Evolutionary conservation across 2,797 vertebrate genomes (phyloP).

Genomic region (Scleropages formosus): DNA sequence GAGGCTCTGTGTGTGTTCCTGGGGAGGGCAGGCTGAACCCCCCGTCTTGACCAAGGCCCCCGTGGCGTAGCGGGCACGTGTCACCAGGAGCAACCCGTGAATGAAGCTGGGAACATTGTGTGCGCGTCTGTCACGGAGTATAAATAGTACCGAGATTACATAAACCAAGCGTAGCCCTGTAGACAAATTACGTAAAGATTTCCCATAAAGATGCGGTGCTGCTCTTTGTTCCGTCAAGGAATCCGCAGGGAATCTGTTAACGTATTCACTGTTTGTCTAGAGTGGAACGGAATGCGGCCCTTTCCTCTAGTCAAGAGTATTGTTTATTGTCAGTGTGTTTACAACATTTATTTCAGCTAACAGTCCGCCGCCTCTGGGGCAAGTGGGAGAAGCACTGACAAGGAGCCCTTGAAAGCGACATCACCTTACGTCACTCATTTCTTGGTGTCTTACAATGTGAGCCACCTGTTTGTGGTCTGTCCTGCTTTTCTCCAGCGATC

Average conservation of each 20-base stretch:
- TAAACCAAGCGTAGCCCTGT: not conserved
- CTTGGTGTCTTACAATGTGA: too few relatives aligned
- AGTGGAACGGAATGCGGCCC: not conserved
- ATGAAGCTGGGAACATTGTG: not conserved
- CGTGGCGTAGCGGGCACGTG: not conserved
- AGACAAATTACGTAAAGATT: not conserved
- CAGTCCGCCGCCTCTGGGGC: not conserved
- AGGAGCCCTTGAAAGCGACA: too few relatives aligned
- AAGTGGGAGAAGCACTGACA: too few relatives aligned
- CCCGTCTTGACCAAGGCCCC: slow-evolving; percentile 21
- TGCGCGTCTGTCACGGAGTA: slow-evolving; percentile 1
- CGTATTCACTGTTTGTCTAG: not conserved
- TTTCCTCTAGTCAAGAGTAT: not conserved
- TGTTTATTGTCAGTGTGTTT: not conserved
- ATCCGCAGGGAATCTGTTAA: too few relatives aligned
- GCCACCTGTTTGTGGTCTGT: too few relatives aligned
- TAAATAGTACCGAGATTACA: not conserved
- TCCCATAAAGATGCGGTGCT: not conserved
- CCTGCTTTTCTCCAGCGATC: too few relatives aligned
- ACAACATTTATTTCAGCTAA: not conserved
- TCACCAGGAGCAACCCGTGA: not conserved
- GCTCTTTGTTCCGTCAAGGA: not conserved
- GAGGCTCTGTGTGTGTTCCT: not conserved
- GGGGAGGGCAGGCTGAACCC: not conserved
- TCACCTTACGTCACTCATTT: too few relatives aligned